phyloP scores from a whole-genome alignment of 2,888 invertebrate species.

The Drosophila neutralis region DNA sequence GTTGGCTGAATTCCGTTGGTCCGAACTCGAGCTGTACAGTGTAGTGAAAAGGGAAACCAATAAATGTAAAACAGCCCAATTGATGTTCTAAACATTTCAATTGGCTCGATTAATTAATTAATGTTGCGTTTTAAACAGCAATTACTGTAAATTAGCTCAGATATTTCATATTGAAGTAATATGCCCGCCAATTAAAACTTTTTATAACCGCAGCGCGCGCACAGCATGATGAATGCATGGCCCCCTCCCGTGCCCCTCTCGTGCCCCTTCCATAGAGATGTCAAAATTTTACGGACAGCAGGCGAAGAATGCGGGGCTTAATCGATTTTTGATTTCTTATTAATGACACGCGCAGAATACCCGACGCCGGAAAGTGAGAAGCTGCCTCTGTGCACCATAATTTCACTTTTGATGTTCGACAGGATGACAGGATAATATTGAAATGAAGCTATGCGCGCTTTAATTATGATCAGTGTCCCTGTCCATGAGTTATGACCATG shows the following conservation, averaged over 20 bases:
- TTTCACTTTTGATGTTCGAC: conserved; percentile 30
- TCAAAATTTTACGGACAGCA: conserved; percentile 7
- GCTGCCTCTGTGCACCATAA: conserved; percentile 22
- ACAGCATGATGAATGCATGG: conserved; percentile 19
- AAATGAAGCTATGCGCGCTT: conserved; percentile 25
- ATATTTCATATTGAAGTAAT: conserved; percentile 50
- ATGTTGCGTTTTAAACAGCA: conserved; percentile 41
- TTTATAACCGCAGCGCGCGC: conserved; percentile 18
- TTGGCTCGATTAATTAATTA: conserved; percentile 50
- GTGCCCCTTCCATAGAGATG: background rate
- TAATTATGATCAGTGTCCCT: conserved; percentile 44
- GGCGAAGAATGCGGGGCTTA: conserved; percentile 36
- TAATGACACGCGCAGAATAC: conserved; percentile 58
- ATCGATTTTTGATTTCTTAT: conserved; percentile 77
- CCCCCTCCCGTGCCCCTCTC: background rate
- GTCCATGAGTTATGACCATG: conserved; percentile 16
- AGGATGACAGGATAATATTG: conserved; percentile 47
- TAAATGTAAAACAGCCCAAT: conserved; percentile 24
- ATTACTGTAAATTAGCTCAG: conserved; percentile 40
- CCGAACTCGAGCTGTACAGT: conserved; percentile 16
- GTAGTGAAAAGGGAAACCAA: conserved; percentile 22
- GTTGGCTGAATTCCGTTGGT: background rate
- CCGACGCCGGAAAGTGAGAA: conserved; percentile 21
- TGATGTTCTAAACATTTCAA: conserved; percentile 47
- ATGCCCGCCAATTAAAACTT: conserved; percentile 58